These are phyloP conservation scores for Oryzias woworae DNA, from an alignment of 2,113 vertebrate species.

Conservation along the genomic window DNA sequence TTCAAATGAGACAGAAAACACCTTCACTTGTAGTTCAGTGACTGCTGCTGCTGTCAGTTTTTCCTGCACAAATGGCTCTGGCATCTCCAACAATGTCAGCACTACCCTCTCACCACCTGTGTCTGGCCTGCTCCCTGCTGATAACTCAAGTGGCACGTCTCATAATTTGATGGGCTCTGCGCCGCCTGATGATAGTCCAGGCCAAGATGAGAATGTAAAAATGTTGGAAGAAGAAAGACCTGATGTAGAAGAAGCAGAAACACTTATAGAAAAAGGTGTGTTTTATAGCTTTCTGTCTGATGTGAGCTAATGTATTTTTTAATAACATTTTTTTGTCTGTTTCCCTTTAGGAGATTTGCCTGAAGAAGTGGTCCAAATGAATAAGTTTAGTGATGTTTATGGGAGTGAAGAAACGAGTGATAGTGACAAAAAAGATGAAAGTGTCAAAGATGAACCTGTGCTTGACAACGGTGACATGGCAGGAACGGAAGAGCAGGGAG, in stretches of 20 bases:
- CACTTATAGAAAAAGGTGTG: constrained; percentile 39
- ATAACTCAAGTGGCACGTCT: constrained; percentile 35
- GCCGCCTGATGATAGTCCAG: constrained; percentile 18
- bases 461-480: constrained; percentile 5
- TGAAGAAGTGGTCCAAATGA: constrained; percentile 15
- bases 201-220: constrained; percentile 30
- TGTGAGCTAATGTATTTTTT: constrained; percentile 2
- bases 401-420: constrained; percentile 21
- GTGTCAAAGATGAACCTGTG: constrained; percentile 23
- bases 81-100: constrained; percentile 15
- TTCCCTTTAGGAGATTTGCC: constrained; percentile 23
- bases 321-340: constrained; percentile 3
- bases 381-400: constrained; percentile 4
- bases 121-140: constrained; percentile 7
- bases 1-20: constrained; percentile 37
- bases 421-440: constrained; percentile 11
- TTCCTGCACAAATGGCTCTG: constrained; percentile 32
- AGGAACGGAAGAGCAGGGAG: constrained; percentile 25
- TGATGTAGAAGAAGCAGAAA: constrained; percentile 1
- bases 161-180: constrained; percentile 27
- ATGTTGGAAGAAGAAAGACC: constrained; percentile 23
- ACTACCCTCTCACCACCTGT: constrained; percentile 15
- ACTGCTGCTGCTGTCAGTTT: constrained; percentile 40
- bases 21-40: constrained; percentile 32
- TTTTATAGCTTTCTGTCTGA: constrained; percentile 4